Conservation (phyloP, 37 sponge, comb jelly and placozoan species). For the Ephydatia muelleri region DNA sequence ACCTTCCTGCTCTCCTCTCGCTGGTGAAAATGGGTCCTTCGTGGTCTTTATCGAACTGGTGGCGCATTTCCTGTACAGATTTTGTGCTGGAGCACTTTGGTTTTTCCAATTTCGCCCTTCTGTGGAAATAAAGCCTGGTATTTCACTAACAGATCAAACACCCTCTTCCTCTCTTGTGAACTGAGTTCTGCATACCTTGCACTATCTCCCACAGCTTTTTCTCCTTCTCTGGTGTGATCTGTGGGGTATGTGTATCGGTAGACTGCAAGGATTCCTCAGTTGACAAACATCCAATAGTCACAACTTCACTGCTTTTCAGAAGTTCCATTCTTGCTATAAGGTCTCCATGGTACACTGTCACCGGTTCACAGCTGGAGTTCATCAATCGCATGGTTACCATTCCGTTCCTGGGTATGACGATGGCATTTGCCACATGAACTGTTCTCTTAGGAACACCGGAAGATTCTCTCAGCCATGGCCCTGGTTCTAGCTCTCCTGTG, state of each 20-base stretch:
- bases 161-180: background rate
- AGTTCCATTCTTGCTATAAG: background rate
- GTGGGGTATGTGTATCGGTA: background rate
- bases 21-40: background rate
- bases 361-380: background rate
- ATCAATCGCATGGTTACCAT: background rate
- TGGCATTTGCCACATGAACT: background rate
- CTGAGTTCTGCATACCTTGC: background rate
- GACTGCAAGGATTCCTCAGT: background rate
- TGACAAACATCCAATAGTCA: background rate
- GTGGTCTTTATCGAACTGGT: background rate
- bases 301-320: background rate
- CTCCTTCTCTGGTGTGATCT: background rate
- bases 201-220: background rate
- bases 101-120: background rate
- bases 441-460: background rate
- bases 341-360: background rate
- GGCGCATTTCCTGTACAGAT: slow-evolving; percentile 1
- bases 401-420: background rate
- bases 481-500: background rate
- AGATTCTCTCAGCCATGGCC: background rate
- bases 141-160: slow-evolving; percentile 4
- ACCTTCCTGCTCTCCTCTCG: background rate
- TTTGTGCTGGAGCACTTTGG: background rate
- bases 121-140: background rate